Conservation (phyloP, 2,888 invertebrate species). For the Tubulanus polymorphus region DNA sequence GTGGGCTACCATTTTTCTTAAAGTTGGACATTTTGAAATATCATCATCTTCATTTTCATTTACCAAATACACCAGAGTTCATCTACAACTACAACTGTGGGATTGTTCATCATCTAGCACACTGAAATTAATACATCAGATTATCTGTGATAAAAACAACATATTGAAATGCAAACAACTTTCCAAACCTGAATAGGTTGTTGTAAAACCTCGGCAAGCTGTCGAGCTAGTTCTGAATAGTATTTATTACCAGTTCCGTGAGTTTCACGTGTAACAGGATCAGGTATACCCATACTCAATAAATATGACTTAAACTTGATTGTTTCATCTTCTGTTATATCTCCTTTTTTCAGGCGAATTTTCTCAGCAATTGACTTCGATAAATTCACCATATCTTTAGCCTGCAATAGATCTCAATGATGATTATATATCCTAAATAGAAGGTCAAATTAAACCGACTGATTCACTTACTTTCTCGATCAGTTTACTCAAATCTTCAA, state of each 20-base stretch:
- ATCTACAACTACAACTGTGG: no score
- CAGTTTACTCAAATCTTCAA: constrained; percentile 88
- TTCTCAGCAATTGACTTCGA: constrained; percentile 88
- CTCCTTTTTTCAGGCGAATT: constrained; percentile 90
- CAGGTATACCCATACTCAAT: constrained; percentile 93
- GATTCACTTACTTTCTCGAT: constrained; percentile 69
- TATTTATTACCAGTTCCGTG: constrained; percentile 79
- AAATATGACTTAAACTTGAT: constrained; percentile 92
- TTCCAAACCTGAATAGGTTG: constrained; percentile 76
- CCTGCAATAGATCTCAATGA: constrained; percentile 51
- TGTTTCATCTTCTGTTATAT: constrained; percentile 94
- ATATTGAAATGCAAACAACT: no score
- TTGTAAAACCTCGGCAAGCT: constrained; percentile 77
- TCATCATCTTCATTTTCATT: no score
- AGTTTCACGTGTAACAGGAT: constrained; percentile 91
- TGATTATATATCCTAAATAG: not conserved
- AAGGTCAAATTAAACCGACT: not conserved
- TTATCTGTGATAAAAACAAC: no score
- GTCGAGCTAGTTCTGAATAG: constrained; percentile 76
- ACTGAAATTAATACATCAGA: no score
- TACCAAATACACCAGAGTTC: no score
- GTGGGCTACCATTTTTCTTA: no score
- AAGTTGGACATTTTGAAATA: no score
- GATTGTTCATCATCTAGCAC: no score
- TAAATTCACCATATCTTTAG: constrained; percentile 93